Conservation (phyloP, 37 sponge, comb jelly and placozoan genomes). For the Axinella damicornis region DNA sequence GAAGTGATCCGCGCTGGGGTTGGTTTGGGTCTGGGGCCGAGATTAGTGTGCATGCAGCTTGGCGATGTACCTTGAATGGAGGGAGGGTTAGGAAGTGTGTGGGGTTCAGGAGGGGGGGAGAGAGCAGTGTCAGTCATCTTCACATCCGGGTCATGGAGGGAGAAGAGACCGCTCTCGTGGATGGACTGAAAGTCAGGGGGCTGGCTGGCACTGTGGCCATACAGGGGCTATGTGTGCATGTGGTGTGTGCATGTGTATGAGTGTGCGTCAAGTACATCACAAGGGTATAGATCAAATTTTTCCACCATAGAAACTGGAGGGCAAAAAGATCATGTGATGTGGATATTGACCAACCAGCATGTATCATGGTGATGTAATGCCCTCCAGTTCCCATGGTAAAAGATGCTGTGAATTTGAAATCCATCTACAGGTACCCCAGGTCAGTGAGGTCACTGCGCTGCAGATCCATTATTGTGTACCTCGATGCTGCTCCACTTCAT, state of each 20-base stretch:
- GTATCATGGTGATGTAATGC: too few relatives aligned
- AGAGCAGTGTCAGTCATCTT: constrained; percentile 18
- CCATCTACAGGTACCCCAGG: too few relatives aligned
- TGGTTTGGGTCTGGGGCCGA: too few relatives aligned
- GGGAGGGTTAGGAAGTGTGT: constrained; percentile 16
- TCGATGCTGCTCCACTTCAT: constrained; percentile 78
- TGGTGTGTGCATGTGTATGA: neutral
- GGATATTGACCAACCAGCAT: too few relatives aligned
- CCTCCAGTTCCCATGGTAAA: neutral
- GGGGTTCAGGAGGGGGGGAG: constrained; percentile 1
- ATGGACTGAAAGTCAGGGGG: constrained; percentile 30
- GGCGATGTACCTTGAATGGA: constrained; percentile 4
- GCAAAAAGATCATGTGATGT: too few relatives aligned
- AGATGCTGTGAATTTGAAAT: too few relatives aligned
- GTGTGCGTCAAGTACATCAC: too few relatives aligned
- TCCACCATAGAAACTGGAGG: too few relatives aligned
- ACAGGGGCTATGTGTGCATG: constrained; percentile 31
- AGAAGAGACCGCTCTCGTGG: constrained; percentile 46
- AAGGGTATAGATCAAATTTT: too few relatives aligned
- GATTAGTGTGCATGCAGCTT: too few relatives aligned
- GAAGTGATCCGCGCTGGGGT: too few relatives aligned
- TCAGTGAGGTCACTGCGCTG: neutral
- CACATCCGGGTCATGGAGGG: constrained; percentile 40
- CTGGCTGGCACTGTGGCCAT: constrained; percentile 22
- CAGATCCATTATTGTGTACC: constrained; percentile 25